Evolutionary conservation across 2,888 invertebrate genomes (phyloP), one percentile per base, ranked within the genome.

Genomic region (Ectemnius lituratus): DNA sequence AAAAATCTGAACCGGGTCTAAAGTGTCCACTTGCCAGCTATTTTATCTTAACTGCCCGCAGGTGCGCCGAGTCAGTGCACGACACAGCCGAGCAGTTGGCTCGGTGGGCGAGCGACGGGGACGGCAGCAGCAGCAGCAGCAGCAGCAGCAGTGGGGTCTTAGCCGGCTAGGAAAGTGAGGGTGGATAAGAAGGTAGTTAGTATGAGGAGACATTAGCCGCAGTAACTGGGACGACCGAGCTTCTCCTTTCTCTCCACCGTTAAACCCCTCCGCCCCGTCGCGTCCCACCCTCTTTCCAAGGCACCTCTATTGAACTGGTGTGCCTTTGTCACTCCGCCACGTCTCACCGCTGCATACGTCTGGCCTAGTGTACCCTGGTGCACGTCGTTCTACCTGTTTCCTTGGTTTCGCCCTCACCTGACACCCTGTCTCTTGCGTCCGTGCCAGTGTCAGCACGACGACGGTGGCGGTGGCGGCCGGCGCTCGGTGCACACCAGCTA

Each of bases 111-210:
- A 37, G 8, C 37, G 76, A 78, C 70, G 75, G 73, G 70, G 23
- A 23, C 23, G 23, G 23, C 23, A 3, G 3, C 23, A 6, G 8
- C 37, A 74, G 73, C 72, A 23, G 23, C 23, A 23, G 23, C 23
- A 3, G 23, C 23, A 67, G 75, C 76, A 61, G 67, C 57, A 73
- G 63, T 66, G 14, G 62, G 63, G 63, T 56, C 65, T 72, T 78
- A 70, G 58, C 76, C 49, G 62, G 52, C 67, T 64, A 65, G 37
- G 66, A 65, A 68, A 73, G 52, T 65, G 62, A 77, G 75, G 75
- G 76, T 75, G 85, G 83, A 86, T 87, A 86, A 87, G 86, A 84
- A 85, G 83, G 84, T 86, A 86, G 86, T 85, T 87, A 86, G 87
- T 85, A 86, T 81, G 86, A 85, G 84, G 79, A 83, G 84, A 85